A percentile compares a stretch with the other conserved stretches of the same genome.
Evolutionary conservation across 1,140 invertebrate genomes (phyloP).

Genomic region (Bathynomus jamesi): DNA sequence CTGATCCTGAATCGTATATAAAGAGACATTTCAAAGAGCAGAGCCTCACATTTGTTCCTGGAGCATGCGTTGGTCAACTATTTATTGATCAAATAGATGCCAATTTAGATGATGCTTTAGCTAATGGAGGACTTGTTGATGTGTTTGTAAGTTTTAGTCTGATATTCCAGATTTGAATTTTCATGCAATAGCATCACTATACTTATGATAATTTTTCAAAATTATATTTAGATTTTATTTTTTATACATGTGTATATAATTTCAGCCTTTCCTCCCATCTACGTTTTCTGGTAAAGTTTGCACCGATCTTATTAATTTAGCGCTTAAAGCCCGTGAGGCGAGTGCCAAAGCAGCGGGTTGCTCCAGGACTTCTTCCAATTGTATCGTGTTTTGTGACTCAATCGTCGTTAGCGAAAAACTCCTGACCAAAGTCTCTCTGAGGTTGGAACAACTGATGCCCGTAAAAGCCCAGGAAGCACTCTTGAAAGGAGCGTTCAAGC

Average conservation of each 20-base stretch:
- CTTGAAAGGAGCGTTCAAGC: background rate
- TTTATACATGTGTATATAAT: background rate
- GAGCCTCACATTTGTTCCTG: slow-evolving; percentile 61
- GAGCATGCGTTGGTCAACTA: slow-evolving; percentile 64
- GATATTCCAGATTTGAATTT: background rate
- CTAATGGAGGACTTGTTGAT: slow-evolving; percentile 67
- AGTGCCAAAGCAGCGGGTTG: background rate
- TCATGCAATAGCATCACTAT: too few species aligned
- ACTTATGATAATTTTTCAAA: too few species aligned
- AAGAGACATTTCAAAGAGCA: slow-evolving; percentile 66
- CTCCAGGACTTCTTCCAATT: background rate
- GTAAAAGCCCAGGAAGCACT: background rate
- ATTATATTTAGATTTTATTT: slow-evolving; percentile 8
- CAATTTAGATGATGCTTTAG: slow-evolving; percentile 73
- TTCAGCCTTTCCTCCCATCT: background rate
- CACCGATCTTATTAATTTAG: background rate
- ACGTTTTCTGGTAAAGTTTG: background rate
- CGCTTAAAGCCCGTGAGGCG: background rate
- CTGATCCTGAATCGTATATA: slow-evolving; percentile 72
- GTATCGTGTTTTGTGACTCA: background rate
- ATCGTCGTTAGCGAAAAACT: background rate
- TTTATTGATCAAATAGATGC: slow-evolving; percentile 71
- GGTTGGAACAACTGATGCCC: background rate
- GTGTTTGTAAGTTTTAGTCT: slow-evolving; percentile 48
- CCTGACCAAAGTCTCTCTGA: background rate